Evolutionary conservation across 2,113 vertebrate genomes (phyloP), one percentile per base, ranked within the genome.

Genomic region (Copsychus sechellarum): DNA sequence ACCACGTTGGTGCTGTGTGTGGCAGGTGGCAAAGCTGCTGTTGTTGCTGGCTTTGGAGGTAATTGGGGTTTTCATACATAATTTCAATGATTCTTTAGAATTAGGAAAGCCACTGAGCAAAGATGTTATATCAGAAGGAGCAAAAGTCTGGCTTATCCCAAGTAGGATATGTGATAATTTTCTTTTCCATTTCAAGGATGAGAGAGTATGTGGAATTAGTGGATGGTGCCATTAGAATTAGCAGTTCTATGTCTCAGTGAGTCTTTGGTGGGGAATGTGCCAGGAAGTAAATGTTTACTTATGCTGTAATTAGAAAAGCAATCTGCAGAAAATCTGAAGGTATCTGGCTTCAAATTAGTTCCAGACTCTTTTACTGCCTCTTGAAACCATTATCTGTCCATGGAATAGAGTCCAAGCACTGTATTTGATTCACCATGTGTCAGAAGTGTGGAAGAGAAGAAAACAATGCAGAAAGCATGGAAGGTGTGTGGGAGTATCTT

Each of bases 291-390:
- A 76, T 79, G 9, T 85, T 93, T 89, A 67, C 31, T 93, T 76
- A 43, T 91, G 61, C 60, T 81, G 65, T 89, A 87, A 86, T 91
- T 91, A 91, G 77, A 86, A 93, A 93, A 93, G n/a, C n/a, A 81
- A 48, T 76, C 65, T 13, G 5, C 81, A 93, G 81, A 87, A 95
- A 93, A 89, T 81, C 67, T 91, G 76, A 78, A 92, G 77, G 22
- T 92, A 88, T 92, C 56, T 5, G 10, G 51, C 72, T 93, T 91
- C 1, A 2, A 51, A 93, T 91, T 76, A 91, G 48, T 86, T 95
- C 65, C 91, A 92, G 53, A 34, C 29, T 93, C 36, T 83, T 50
- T 74, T 81, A 14, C 54, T 92, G 83, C 43, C 61, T 91, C 69
- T 92, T 92, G 83, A 92, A 95, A 79, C 12, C 40, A 48, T 74